phyloP scores from a whole-genome alignment of 2,113 vertebrate genomes.

The Solea solea region DNA sequence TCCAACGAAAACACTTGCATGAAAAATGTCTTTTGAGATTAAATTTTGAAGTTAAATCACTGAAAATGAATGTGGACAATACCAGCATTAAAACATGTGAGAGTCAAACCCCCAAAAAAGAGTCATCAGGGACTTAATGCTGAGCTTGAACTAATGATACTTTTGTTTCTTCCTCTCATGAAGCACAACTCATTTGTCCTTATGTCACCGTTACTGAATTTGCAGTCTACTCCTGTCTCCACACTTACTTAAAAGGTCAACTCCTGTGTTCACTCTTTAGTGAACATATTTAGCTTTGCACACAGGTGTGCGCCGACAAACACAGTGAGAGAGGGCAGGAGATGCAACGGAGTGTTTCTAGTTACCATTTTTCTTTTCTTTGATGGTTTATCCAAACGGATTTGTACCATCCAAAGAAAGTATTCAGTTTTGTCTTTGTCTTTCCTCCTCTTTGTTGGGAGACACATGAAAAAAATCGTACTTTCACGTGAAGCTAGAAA shows the following conservation, averaged over 20 bases:
- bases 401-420: conserved; percentile 15
- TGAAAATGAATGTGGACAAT: too few relatives aligned
- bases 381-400: not conserved
- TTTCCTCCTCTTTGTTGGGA: conserved; percentile 12
- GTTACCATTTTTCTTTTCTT: conserved; percentile 2
- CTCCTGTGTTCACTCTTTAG: not conserved
- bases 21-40: too few relatives aligned
- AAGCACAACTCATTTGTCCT: not conserved
- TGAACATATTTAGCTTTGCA: not conserved
- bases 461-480: not conserved
- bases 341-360: conserved; percentile 2
- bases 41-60: too few relatives aligned
- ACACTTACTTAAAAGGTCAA: not conserved
- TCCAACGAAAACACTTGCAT: too few relatives aligned
- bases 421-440: not conserved
- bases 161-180: not conserved
- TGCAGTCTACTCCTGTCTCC: not conserved
- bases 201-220: not conserved
- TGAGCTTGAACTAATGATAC: not conserved
- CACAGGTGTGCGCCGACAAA: not conserved
- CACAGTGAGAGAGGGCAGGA: not conserved
- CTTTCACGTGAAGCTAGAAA: not conserved
- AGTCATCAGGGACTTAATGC: not conserved
- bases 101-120: not conserved
- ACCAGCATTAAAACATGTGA: too few relatives aligned